phyloP scores from a whole-genome alignment of 2,888 invertebrate species.

The Drosophila subsilvestris region DNA sequence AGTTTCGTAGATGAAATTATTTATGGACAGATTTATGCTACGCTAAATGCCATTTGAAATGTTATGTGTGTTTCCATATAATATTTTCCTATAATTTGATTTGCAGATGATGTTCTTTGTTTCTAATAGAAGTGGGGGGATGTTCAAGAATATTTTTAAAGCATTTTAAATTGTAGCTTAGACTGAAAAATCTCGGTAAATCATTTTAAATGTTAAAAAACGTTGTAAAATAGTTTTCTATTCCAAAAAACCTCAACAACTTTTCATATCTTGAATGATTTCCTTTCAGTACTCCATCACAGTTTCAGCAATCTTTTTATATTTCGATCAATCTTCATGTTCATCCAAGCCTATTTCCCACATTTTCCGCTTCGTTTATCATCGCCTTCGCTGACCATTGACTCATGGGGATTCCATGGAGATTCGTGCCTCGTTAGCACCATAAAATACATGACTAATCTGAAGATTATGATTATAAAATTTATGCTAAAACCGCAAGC shows the following conservation, averaged over 20 bases:
- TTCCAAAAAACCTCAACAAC: neutral
- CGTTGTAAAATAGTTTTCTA: too few species aligned
- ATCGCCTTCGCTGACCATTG: slow-evolving; percentile 36
- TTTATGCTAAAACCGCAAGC: slow-evolving; percentile 64
- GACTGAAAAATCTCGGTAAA: neutral
- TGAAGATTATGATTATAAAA: slow-evolving; percentile 69
- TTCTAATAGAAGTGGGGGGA: neutral
- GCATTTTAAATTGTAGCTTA: too few species aligned
- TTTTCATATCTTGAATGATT: too few species aligned
- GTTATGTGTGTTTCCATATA: slow-evolving; percentile 21
- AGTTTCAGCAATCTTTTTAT: neutral
- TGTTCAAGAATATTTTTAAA: neutral
- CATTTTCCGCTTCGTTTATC: slow-evolving; percentile 36
- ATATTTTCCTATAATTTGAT: slow-evolving; percentile 18
- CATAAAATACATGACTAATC: slow-evolving; percentile 62
- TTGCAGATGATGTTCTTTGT: neutral
- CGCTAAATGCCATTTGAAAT: slow-evolving; percentile 49
- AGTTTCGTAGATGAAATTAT: slow-evolving; percentile 57
- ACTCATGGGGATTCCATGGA: slow-evolving; percentile 22
- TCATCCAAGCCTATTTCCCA: neutral
- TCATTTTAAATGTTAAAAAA: too few species aligned
- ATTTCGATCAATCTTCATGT: neutral
- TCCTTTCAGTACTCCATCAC: neutral
- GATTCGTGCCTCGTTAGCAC: slow-evolving; percentile 32
- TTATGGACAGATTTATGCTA: slow-evolving; percentile 77